Evolutionary conservation across 2,888 invertebrate species (phyloP).

Genomic region (Nowickia ferox): DNA sequence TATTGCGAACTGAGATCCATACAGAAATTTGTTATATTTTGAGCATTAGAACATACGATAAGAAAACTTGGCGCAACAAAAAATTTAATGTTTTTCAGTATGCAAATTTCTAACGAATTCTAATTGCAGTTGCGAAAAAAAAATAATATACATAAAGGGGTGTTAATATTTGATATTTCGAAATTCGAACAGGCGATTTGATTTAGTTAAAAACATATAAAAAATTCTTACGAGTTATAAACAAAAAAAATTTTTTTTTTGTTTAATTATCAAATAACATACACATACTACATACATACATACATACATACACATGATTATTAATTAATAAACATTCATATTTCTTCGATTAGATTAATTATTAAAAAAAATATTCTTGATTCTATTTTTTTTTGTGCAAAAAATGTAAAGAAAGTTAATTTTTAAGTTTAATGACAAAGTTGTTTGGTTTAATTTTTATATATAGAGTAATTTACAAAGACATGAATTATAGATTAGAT

Average conservation of each 20-base stretch:
- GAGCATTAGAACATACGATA: too few relatives aligned
- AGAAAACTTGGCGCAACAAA: too few relatives aligned
- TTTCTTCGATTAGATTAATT: slow-evolving; percentile 73
- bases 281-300: slow-evolving; percentile 53
- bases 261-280: slow-evolving; percentile 15
- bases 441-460: slow-evolving; percentile 48
- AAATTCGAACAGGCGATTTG: slow-evolving; percentile 6
- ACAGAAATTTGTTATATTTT: too few relatives aligned
- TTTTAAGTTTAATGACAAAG: slow-evolving; percentile 62
- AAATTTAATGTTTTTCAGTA: too few relatives aligned
- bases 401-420: slow-evolving; percentile 73
- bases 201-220: slow-evolving; percentile 18
- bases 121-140: background rate
- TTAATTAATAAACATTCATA: slow-evolving; percentile 73
- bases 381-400: slow-evolving; percentile 69
- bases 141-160: background rate
- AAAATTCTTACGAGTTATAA: too few relatives aligned
- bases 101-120: background rate
- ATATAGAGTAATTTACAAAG: slow-evolving; percentile 72
- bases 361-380: slow-evolving; percentile 45
- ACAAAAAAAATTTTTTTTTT: background rate
- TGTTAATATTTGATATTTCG: slow-evolving; percentile 3
- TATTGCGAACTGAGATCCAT: too few relatives aligned
- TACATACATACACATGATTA: slow-evolving; percentile 68
- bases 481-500: slow-evolving; percentile 68